Base-by-base conservation (phyloP, 2,113 vertebrate species). In the Jacana jacana region DNA sequence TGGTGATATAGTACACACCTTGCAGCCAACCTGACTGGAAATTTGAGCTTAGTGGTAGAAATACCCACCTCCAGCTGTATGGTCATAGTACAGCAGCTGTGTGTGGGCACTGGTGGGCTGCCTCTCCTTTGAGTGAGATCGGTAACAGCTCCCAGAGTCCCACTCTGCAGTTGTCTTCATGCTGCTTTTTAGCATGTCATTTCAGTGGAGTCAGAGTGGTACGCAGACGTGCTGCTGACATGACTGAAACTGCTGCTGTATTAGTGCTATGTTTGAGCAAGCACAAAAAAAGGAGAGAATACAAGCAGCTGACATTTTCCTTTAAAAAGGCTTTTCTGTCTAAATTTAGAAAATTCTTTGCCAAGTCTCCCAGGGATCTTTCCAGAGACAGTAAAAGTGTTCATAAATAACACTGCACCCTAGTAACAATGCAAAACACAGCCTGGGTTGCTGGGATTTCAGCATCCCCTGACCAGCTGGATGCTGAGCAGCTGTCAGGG, bases 321-420 rank as follows among this genome's bases (percentile, higher is more conserved):
- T 97, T 95, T 84, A 40, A 93, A 95, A 97, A 93, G 49, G 75
- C 33, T 86, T 81, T 95, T 91, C 78, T 68, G 13, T 91, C 81
- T 96, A 96, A 89, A 96, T 96, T 94, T 96, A 96, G 96, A 94
- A 96, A 93, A 40, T 80, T 76, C 83, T 77, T 88, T 77, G 46
- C 88, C 63, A 25, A 83, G 78, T 88, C 88, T 97, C 83, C 71
- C 61, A 86, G 91, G 89, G 92, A 91, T 94, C 65, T 81, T 97
- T 96, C 91, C 81, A 92, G 89, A 92, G 78, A 77, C 17, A 71
- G 82, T 86, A 46, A 49, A 92, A 84, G 83, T 79, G 75, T 61
- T 96, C 75, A 86, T 95, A 94, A 97, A 97, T 92, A 96, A 82
- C 63, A 24, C 60, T 66, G 72, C 57, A 84, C 84, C 65, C 86